Base-by-base conservation (phyloP, 2,888 invertebrate species). In the Eupithecia pulchellata region DNA sequence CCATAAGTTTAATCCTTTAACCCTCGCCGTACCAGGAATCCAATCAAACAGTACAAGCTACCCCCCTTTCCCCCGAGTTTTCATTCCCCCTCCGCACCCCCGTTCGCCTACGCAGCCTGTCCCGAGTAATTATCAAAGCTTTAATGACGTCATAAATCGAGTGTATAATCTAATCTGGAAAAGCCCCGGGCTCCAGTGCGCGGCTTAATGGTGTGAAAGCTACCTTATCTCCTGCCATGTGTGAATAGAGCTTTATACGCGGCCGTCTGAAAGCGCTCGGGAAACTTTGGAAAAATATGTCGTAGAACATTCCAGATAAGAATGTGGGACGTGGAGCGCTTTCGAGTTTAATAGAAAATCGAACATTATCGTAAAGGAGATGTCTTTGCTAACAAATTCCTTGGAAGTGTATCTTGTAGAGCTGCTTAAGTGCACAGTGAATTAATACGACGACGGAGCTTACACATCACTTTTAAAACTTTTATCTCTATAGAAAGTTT, bases 81-180 rank as follows among this genome's bases (percentile, higher is more conserved):
- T 80, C 82, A 82, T 78, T 79, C 81, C 82, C 87, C 87, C 75
- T 55, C 36, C 72, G 34, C 66, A 58, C 87, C 82, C 84, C 85
- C 80, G 81, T 82, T 90, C 90, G 90, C 92, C 92, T 91, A 93
- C 93, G 90, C 94, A 94, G 94, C 91, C 92, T 94, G 94, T 94
- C 94, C 94, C 94, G 93, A 94, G 94, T 94, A 94, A 94, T 94
- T 94, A 94, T 94, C 94, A 94, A 93, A 93, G 94, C 94, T 94
- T 94, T 94, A 94, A 94, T 94, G 94, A 94, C 94, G 86, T 91
- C 94, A 94, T 94, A 94, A 94, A 94, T 94, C 94, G 92, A 92
- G 91, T 93, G 93, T 94, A 94, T 94, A 94, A 94, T 94, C 94
- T 94, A 94, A 94, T 94, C 94, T 94, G 94, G 94, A 93, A 94